Evolutionary conservation across 1,140 invertebrate genomes (phyloP), one percentile per base, ranked within the genome.

Genomic region (Melipona quadrifasciata): DNA sequence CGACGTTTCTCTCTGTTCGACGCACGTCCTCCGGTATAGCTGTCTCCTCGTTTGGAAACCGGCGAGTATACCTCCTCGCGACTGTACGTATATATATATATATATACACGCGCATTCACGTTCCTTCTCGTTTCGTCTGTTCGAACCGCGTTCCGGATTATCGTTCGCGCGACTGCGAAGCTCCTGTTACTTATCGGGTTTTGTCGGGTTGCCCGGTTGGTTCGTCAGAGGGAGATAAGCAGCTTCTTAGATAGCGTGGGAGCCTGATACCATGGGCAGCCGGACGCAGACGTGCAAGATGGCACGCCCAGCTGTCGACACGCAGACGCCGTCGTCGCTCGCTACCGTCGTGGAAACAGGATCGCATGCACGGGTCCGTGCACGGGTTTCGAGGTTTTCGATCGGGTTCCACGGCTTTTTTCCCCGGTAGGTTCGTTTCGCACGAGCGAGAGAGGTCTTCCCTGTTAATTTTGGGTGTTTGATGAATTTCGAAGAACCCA

Each of bases 231-330:
- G 27, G 8, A 65, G 70, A 39, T 8, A 17, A 65, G 6, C 17
- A 65, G n/a, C 47, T 53, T 16, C 64, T 81, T 14, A 1, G 17
- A 4, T 19, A 0, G 71, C 79, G 88, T 94, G 89, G 11, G 92
- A 71, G 84, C 93, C 93, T 93, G 93, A 57, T 92, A 89, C 87
- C 85, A 90, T 88, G 92, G 91, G 90, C 92, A 92, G 91, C 87
- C 91, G 91, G 91, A 94, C 93, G 93, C 93, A 94, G 93, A 94
- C 93, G 93, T 95, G 93, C 93, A 94, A 94, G 93, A 94, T 93
- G 92, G 93, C 93, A 92, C 90, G 88, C 87, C 86, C 86, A 89
- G 83, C 73, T 85, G 84, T 86, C 87, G 89, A 87, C 84, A 92
- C 92, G 92, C 92, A 92, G 92, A 91, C 91, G 91, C 93, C 84